Percentiles rank a stretch among this genome's conserved stretches.
Conservation (phyloP, 2,797 vertebrate genomes). For the Falco rusticolus region DNA sequence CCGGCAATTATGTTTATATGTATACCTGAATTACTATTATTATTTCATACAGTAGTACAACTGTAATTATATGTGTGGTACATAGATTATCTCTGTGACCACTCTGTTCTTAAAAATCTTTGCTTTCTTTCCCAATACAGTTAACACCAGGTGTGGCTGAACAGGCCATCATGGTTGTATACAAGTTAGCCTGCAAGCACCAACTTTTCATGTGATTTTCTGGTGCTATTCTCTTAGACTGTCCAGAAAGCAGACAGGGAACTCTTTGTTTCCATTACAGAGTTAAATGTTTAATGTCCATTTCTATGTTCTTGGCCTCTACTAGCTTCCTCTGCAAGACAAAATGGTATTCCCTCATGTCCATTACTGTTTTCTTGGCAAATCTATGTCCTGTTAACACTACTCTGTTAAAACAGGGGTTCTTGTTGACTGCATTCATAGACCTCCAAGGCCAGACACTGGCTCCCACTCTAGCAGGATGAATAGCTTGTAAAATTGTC, state of each 20-base stretch:
- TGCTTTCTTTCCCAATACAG: constrained; percentile 7
- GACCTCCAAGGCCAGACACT: neutral
- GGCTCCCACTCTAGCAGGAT: neutral
- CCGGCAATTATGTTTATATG: constrained; percentile 40
- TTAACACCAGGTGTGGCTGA: neutral
- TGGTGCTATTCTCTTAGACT: constrained; percentile 31
- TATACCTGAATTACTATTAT: constrained; percentile 58
- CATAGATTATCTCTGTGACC: neutral
- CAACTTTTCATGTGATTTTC: constrained; percentile 26
- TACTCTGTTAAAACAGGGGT: constrained; percentile 11
- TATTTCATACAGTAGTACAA: constrained; percentile 44
- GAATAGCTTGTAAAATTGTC: constrained; percentile 13
- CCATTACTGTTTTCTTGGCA: constrained; percentile 66
- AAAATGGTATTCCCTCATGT: constrained; percentile 68
- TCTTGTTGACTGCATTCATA: constrained; percentile 2
- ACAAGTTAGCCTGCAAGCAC: constrained; percentile 2
- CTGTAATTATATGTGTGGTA: constrained; percentile 55
- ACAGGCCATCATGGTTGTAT: neutral
- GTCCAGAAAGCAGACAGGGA: constrained; percentile 44
- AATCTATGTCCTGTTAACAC: neutral
- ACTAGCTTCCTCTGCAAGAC: constrained; percentile 53
- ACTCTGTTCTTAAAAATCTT: neutral
- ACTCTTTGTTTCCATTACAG: constrained; percentile 40
- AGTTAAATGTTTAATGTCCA: constrained; percentile 47
- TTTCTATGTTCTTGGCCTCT: constrained; percentile 66